These are phyloP conservation scores for Toxonevra muliebris DNA, from an alignment of 2,888 invertebrate genomes.

Conservation along the genomic window DNA sequence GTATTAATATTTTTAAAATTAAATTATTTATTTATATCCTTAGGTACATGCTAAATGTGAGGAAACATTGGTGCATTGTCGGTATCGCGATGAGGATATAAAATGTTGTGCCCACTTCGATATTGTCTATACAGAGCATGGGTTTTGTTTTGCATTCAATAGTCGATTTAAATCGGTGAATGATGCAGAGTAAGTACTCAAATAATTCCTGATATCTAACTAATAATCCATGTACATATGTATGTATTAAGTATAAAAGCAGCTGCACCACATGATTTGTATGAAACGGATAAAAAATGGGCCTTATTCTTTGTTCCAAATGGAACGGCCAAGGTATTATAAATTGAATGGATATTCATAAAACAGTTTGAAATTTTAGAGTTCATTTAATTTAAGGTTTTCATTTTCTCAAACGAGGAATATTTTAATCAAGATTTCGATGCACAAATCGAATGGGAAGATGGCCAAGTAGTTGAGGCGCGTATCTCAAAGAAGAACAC, in stretches of 20 bases:
- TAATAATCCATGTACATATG: slow-evolving; percentile 53
- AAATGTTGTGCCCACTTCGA: slow-evolving; percentile 74
- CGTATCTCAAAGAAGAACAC: slow-evolving; percentile 77
- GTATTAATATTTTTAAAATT: too few relatives aligned
- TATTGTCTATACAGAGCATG: slow-evolving; percentile 79
- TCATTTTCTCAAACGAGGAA: slow-evolving; percentile 74
- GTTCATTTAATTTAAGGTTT: slow-evolving; percentile 53
- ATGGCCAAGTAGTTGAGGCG: slow-evolving; percentile 57
- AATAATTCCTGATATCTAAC: not conserved
- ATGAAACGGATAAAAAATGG: slow-evolving; percentile 66
- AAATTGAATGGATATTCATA: not conserved
- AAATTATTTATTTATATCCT: not conserved
- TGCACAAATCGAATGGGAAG: slow-evolving; percentile 77
- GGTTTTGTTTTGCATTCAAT: slow-evolving; percentile 79
- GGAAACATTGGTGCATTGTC: slow-evolving; percentile 70
- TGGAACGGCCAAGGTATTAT: slow-evolving; percentile 50
- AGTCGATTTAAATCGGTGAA: slow-evolving; percentile 58
- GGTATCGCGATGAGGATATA: slow-evolving; percentile 74
- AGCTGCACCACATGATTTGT: slow-evolving; percentile 58
- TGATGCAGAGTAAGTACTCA: slow-evolving; percentile 53
- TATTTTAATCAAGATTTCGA: slow-evolving; percentile 75
- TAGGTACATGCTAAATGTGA: slow-evolving; percentile 68
- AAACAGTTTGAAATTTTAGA: not conserved
- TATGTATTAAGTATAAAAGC: slow-evolving; percentile 47
- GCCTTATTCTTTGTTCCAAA: slow-evolving; percentile 60